Conservation (phyloP, 2,888 invertebrate species). For the Eilema sororculum region DNA sequence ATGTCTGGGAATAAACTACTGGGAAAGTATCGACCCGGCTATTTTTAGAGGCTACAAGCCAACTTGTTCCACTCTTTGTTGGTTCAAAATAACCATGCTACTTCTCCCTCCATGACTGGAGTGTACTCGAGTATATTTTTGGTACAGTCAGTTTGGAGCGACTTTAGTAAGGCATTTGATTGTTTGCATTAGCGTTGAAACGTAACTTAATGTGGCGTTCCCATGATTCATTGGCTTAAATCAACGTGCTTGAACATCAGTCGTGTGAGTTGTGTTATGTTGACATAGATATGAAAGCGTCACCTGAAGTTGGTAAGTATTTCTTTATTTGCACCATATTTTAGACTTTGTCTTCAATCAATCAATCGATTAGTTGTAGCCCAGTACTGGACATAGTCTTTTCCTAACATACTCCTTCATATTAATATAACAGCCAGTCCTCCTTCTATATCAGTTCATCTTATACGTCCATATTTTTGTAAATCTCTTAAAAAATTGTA, state of each 20-base stretch:
- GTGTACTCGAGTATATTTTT: conserved; percentile 53
- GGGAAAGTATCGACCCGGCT: conserved; percentile 74
- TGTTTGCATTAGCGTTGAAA: conserved; percentile 37
- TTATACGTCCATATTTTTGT: not conserved
- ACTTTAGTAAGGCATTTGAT: conserved; percentile 46
- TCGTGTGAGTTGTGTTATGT: conserved; percentile 16
- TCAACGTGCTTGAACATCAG: conserved; percentile 15
- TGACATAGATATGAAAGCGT: conserved; percentile 18
- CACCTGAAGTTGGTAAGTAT: conserved; percentile 23
- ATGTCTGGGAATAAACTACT: conserved; percentile 72
- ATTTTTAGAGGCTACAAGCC: conserved; percentile 67
- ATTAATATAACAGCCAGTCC: not conserved
- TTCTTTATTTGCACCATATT: conserved; percentile 1
- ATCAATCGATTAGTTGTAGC: not conserved
- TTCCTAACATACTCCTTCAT: not conserved
- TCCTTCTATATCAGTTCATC: not conserved
- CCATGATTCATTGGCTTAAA: conserved; percentile 30
- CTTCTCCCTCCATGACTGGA: conserved; percentile 57
- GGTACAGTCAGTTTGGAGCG: conserved; percentile 41
- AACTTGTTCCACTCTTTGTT: conserved; percentile 78
- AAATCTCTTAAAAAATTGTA: not conserved
- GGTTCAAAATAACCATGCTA: conserved; percentile 70
- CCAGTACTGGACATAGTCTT: not conserved
- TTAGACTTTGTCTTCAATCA: not conserved
- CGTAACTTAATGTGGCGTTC: conserved; percentile 37